Conservation (phyloP, 2,888 invertebrate species). For the Dascillus cervinus region DNA sequence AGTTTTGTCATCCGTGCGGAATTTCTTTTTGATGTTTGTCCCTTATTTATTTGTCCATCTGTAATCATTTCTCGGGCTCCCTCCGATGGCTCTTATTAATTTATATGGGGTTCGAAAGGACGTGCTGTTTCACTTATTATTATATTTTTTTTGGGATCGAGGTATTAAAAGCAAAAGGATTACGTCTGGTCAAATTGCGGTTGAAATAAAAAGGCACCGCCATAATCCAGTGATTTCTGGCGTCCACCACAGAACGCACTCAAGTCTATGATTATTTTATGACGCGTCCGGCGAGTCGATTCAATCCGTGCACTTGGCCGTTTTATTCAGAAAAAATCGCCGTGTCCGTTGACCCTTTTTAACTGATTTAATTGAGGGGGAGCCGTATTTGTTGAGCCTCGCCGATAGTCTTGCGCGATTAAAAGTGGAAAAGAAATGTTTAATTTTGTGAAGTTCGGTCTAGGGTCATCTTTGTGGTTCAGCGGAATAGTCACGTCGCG, state of each 20-base stretch:
- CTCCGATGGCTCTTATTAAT: slow-evolving; percentile 19
- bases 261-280: slow-evolving; percentile 14
- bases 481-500: too few relatives aligned
- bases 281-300: slow-evolving; percentile 8
- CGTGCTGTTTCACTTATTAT: too few relatives aligned
- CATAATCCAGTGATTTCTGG: neutral
- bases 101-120: slow-evolving; percentile 12
- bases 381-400: too few relatives aligned
- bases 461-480: too few relatives aligned
- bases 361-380: too few relatives aligned
- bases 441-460: too few relatives aligned
- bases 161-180: neutral
- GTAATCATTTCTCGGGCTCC: slow-evolving; percentile 18
- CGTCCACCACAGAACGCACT: neutral
- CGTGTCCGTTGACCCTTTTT: too few relatives aligned
- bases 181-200: neutral
- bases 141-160: too few relatives aligned
- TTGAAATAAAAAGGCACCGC: too few relatives aligned
- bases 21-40: slow-evolving; percentile 21
- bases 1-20: slow-evolving; percentile 16
- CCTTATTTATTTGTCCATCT: slow-evolving; percentile 19
- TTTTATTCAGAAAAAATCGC: neutral
- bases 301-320: neutral
- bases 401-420: too few relatives aligned
- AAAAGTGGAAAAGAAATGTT: too few relatives aligned